These are phyloP conservation scores for Myrmecobius fasciatus DNA, from an alignment of 2,113 vertebrate genomes.

Conservation along the genomic window DNA sequence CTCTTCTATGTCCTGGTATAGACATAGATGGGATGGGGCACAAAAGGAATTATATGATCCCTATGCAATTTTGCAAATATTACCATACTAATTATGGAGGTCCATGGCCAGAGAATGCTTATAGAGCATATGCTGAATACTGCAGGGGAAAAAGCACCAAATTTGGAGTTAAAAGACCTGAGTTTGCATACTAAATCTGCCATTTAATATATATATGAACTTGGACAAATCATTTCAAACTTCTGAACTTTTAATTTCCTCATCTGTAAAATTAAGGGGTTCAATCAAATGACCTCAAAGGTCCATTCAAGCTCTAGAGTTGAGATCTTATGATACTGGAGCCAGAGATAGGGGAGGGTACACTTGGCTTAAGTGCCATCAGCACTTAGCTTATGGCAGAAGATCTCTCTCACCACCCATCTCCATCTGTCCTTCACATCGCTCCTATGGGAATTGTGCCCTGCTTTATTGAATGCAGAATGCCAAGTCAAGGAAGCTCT, in stretches of 20 bases:
- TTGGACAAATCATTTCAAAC: background rate
- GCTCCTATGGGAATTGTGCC: background rate
- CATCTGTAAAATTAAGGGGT: background rate
- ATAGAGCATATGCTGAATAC: background rate
- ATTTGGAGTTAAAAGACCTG: background rate
- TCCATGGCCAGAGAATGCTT: background rate
- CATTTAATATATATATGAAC: background rate
- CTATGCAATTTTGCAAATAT: background rate
- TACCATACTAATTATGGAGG: background rate
- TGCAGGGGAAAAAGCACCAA: background rate
- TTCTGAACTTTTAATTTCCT: background rate
- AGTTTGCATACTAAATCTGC: background rate
- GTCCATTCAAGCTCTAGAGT: no score
- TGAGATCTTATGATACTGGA: background rate
- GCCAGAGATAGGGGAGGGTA: background rate
- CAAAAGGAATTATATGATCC: background rate
- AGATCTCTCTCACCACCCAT: background rate
- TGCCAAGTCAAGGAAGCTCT: background rate
- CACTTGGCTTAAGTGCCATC: constrained; percentile 1
- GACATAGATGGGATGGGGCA: background rate
- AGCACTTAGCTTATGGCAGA: background rate
- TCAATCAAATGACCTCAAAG: background rate
- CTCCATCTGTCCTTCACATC: background rate
- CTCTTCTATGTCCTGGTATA: no score
- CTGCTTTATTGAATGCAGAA: background rate